A percentile compares a stretch with the other conserved stretches of the same genome.
phyloP scores from a whole-genome alignment of 2,113 vertebrate genomes.

The Pomatostomus ruficeps region DNA sequence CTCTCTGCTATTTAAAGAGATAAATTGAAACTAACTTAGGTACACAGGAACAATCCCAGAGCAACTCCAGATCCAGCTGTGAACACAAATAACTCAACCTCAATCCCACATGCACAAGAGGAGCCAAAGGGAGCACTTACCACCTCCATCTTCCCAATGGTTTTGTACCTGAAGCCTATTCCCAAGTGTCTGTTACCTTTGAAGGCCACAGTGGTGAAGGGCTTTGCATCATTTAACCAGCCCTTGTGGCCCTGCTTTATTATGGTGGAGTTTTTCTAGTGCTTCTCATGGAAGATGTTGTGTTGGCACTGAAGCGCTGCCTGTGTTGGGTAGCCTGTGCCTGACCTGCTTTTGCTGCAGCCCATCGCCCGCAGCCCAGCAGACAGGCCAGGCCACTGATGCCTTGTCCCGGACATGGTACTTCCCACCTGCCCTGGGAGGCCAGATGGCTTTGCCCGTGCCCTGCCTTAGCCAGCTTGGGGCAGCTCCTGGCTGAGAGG shows the following conservation, averaged over 20 bases:
- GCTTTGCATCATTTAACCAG: background rate
- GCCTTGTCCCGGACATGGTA: rapidly evolving
- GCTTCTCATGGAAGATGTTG: background rate
- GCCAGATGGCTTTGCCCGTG: rapidly evolving
- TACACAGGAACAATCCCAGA: background rate
- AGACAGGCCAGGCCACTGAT: background rate
- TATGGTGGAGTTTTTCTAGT: background rate
- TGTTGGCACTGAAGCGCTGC: too few species aligned
- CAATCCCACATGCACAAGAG: background rate
- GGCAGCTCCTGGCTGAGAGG: background rate
- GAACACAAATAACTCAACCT: background rate
- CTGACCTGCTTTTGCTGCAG: background rate
- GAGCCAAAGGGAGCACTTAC: background rate
- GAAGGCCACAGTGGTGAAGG: background rate
- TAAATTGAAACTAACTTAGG: background rate
- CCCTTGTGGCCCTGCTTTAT: background rate
- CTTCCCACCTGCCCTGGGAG: rapidly evolving
- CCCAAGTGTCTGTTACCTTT: background rate
- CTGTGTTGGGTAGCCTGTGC: background rate
- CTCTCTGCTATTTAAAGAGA: background rate
- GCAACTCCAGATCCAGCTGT: background rate
- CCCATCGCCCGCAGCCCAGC: rapidly evolving
- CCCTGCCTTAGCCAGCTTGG: background rate
- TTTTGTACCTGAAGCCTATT: background rate
- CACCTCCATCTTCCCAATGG: background rate